phyloP scores from a whole-genome alignment of 2,797 vertebrate genomes.

The Cyclopterus lumpus region DNA sequence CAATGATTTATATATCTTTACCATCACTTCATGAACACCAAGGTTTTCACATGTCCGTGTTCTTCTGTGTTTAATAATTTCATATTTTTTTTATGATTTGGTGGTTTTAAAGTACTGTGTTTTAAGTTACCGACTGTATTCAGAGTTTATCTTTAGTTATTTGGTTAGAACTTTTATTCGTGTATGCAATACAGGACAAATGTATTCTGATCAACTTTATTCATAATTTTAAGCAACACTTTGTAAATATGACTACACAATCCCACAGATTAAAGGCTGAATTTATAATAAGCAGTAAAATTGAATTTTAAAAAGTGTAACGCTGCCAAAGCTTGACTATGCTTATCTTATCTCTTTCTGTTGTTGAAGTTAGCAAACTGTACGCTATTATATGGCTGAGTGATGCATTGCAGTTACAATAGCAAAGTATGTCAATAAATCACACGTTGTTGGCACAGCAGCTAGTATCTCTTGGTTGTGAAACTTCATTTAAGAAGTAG shows the following conservation, averaged over 20 bases:
- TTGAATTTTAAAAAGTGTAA: not conserved
- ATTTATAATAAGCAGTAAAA: not conserved
- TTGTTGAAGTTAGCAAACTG: not conserved
- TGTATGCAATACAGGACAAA: no score
- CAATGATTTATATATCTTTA: not conserved
- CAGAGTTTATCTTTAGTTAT: not conserved
- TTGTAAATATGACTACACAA: not conserved
- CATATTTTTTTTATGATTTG: no score
- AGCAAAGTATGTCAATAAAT: not conserved
- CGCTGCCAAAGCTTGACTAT: not conserved
- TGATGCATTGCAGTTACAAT: not conserved
- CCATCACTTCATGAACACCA: not conserved
- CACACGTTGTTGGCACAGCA: not conserved
- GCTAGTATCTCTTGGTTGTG: not conserved
- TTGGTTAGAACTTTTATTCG: not conserved
- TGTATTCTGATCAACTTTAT: not conserved
- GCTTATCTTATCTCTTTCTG: not conserved
- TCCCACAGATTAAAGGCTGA: not conserved
- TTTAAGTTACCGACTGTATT: not conserved
- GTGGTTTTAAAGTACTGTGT: not conserved
- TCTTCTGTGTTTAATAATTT: not conserved
- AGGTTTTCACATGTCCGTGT: not conserved
- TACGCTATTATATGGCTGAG: not conserved
- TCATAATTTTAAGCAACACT: not conserved
- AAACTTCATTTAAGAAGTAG: conserved; percentile 26